Conservation (phyloP, 1,140 invertebrate species). For the Globodera rostochiensis region DNA sequence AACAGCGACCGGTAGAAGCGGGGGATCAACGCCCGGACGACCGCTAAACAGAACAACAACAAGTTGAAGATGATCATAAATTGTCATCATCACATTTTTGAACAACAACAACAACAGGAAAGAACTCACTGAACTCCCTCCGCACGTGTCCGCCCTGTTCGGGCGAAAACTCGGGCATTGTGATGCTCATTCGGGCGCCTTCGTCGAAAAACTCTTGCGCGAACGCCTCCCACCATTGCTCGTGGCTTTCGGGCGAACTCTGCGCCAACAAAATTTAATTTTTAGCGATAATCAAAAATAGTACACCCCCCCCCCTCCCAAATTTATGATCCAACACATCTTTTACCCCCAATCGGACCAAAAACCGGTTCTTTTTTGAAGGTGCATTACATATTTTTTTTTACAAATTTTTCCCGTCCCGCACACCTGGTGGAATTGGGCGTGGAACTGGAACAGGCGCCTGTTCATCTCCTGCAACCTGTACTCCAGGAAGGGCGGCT, state of each 20-base stretch:
- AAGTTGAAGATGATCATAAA: not conserved
- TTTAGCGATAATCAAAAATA: not conserved
- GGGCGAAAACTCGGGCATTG: constrained; percentile 22
- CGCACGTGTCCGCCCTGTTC: constrained; percentile 28
- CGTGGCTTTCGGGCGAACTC: constrained; percentile 22
- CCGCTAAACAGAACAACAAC: constrained; percentile 37
- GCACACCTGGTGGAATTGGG: constrained; percentile 21
- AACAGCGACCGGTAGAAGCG: constrained; percentile 46
- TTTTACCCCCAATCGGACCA: no score
- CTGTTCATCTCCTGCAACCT: constrained; percentile 45
- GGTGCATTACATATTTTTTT: not conserved
- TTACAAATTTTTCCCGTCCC: not conserved
- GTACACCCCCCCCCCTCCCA: no score
- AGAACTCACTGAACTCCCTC: constrained; percentile 32
- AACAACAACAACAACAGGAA: not conserved
- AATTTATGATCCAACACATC: not conserved
- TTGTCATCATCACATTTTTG: constrained; percentile 17
- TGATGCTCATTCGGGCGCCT: constrained; percentile 26
- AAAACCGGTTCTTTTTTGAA: not conserved
- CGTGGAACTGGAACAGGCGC: constrained; percentile 34
- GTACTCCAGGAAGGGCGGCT: constrained; percentile 44
- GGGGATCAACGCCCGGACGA: constrained; percentile 38
- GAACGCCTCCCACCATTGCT: constrained; percentile 51
- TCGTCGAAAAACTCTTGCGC: constrained; percentile 50
- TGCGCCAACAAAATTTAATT: constrained; percentile 17